Percentiles rank a stretch among this genome's conserved stretches.
Evolutionary conservation across 2,888 invertebrate genomes (phyloP).

Genomic region (Hypena proboscidalis): DNA sequence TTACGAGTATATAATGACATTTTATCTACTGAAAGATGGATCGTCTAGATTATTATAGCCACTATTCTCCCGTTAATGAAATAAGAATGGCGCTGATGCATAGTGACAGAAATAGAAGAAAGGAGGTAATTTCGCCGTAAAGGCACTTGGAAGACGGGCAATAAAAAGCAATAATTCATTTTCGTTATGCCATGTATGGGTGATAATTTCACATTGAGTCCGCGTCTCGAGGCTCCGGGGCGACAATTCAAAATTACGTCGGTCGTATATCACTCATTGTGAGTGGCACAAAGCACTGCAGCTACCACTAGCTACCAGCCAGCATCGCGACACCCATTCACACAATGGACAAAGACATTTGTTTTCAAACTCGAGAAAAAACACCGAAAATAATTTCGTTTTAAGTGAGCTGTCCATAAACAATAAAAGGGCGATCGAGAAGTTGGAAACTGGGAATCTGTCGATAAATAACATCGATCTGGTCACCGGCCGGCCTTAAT

Average conservation of each 20-base stretch:
- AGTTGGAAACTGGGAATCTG: constrained; percentile 45
- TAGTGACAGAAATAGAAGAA: constrained; percentile 54
- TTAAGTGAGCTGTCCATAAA: constrained; percentile 71
- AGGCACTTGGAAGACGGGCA: constrained; percentile 58
- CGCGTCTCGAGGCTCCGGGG: constrained; percentile 62
- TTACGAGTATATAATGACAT: constrained; percentile 68
- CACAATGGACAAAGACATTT: constrained; percentile 78
- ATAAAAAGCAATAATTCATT: constrained; percentile 83
- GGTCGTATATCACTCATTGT: constrained; percentile 84
- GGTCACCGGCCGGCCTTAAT: constrained; percentile 50
- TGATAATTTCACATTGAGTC: constrained; percentile 81
- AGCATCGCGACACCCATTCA: constrained; percentile 69
- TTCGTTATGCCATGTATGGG: constrained; percentile 82
- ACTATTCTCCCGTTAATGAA: constrained; percentile 46
- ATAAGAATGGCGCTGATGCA: constrained; percentile 46
- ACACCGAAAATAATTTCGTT: constrained; percentile 74
- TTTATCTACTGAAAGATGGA: constrained; percentile 57
- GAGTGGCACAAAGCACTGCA: constrained; percentile 75
- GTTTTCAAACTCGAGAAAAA: constrained; percentile 78
- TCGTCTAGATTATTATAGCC: constrained; percentile 50
- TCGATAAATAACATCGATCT: constrained; percentile 59
- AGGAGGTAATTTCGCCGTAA: constrained; percentile 60
- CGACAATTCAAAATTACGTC: constrained; percentile 81
- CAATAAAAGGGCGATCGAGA: constrained; percentile 60
- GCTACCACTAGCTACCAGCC: constrained; percentile 77